These are phyloP conservation scores for Microcebus murinus DNA, from an alignment of 2,113 vertebrate species.

Conservation along the genomic window DNA sequence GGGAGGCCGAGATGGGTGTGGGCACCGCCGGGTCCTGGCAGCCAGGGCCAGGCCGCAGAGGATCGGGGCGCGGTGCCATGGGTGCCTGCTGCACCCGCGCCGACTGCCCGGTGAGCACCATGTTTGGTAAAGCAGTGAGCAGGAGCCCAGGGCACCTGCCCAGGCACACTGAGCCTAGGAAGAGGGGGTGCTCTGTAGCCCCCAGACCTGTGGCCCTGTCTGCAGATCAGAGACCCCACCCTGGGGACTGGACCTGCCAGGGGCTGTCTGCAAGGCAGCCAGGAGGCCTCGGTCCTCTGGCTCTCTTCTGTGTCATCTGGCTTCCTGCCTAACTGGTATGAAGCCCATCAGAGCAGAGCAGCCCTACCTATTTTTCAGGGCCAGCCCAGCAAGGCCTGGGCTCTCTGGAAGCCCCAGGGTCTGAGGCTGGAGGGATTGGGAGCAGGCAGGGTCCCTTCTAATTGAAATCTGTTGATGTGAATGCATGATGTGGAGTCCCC, in stretches of 20 bases:
- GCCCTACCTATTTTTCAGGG: not conserved
- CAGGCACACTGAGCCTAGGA: not conserved
- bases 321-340: conserved; percentile 37
- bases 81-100: not conserved
- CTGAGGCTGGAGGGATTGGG: not conserved
- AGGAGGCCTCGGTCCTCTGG: not conserved
- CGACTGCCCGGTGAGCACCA: conserved; percentile 13
- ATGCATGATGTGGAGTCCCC: not conserved
- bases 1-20: not conserved
- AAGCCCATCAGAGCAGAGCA: not conserved
- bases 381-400: not conserved
- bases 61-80: not conserved
- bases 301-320: not conserved
- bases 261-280: not conserved
- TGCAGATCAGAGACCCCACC: not conserved
- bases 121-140: conserved; percentile 60
- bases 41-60: not conserved
- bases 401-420: not conserved
- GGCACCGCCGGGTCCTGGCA: not conserved
- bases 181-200: not conserved
- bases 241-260: not conserved
- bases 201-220: not conserved
- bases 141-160: not conserved
- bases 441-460: not conserved
- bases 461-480: conserved; percentile 67